Percentiles rank a stretch among this genome's conserved stretches.
phyloP scores from a whole-genome alignment of 2,888 invertebrate species.

The Papilio gigon region DNA sequence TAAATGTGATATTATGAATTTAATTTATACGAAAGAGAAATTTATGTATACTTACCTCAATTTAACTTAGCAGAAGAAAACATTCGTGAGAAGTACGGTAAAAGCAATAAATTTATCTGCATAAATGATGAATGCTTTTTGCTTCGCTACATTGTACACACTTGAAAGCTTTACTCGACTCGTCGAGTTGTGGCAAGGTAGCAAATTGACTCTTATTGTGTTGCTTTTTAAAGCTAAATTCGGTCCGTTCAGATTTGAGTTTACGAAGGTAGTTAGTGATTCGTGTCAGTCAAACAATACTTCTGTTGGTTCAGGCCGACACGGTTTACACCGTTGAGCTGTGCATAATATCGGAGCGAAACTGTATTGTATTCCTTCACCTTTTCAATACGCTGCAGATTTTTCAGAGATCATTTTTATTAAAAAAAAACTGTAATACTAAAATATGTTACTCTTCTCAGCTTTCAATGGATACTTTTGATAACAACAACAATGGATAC shows the following conservation, averaged over 20 bases:
- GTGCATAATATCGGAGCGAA: slow-evolving; percentile 63
- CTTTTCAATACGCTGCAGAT: slow-evolving; percentile 50
- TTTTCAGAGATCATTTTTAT: slow-evolving; percentile 33
- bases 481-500: too few relatives aligned
- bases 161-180: slow-evolving; percentile 55
- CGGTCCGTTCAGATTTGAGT: slow-evolving; percentile 52
- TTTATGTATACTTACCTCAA: background rate
- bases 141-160: slow-evolving; percentile 56
- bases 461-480: slow-evolving; percentile 16
- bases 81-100: slow-evolving; percentile 53
- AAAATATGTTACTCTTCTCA: slow-evolving; percentile 20
- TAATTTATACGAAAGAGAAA: background rate
- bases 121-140: slow-evolving; percentile 57
- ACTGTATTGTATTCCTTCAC: slow-evolving; percentile 57
- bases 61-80: slow-evolving; percentile 49
- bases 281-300: slow-evolving; percentile 68
- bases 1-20: background rate
- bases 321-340: slow-evolving; percentile 62
- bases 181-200: slow-evolving; percentile 47
- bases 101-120: slow-evolving; percentile 62
- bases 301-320: slow-evolving; percentile 68
- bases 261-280: slow-evolving; percentile 63
- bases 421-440: slow-evolving; percentile 20
- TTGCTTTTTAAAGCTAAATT: slow-evolving; percentile 52
- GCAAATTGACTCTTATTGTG: slow-evolving; percentile 53